phyloP scores from a whole-genome alignment of 2,113 vertebrate genomes.

The Sorex araneus region DNA sequence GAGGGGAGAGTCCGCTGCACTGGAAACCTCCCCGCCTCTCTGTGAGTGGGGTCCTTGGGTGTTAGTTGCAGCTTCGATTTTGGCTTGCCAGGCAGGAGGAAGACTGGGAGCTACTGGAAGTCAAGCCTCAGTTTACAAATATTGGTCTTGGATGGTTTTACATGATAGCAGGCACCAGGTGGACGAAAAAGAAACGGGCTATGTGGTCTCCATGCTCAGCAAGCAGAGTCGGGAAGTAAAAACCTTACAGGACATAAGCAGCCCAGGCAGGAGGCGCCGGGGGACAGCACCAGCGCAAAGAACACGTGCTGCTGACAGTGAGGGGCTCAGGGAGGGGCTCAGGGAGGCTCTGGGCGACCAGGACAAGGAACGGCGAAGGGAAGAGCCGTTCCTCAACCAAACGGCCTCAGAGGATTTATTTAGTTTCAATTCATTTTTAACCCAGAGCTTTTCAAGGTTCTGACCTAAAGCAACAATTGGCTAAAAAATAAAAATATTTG shows the following conservation, averaged over 20 bases:
- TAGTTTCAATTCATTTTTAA: too few relatives aligned
- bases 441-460: conserved; percentile 3
- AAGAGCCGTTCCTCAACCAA: too few relatives aligned
- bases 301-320: not conserved
- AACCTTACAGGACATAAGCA: conserved; percentile 13
- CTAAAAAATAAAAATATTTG: conserved; percentile 36
- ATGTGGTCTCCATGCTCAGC: not conserved
- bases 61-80: conserved; percentile 15
- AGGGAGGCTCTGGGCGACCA: not conserved
- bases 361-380: too few relatives aligned
- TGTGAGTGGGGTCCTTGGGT: not conserved
- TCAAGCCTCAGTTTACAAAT: conserved; percentile 4
- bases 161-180: not conserved
- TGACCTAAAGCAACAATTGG: conserved; percentile 30
- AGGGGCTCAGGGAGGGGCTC: not conserved
- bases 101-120: not conserved
- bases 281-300: not conserved
- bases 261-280: conserved; percentile 3
- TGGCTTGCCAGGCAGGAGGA: not conserved
- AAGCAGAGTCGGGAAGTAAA: conserved; percentile 20
- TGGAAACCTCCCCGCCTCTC: too few relatives aligned
- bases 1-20: too few relatives aligned
- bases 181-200: conserved; percentile 14
- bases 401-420: too few relatives aligned
- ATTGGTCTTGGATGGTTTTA: not conserved